Base-by-base conservation (phyloP, 2,888 invertebrate genomes). In the Orgyia antiqua region DNA sequence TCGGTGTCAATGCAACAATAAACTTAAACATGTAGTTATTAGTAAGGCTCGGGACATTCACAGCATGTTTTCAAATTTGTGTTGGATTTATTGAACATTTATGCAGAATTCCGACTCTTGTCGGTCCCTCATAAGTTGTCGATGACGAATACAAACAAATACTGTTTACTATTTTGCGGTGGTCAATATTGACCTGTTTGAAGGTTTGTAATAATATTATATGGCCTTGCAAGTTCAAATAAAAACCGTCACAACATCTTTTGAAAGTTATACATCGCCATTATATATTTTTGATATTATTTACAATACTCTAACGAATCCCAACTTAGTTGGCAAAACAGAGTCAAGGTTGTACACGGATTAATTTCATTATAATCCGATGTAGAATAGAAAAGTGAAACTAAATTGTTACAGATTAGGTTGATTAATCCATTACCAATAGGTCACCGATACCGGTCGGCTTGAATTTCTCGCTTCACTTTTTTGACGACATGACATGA, bases 1-100 rank as follows among this genome's bases (percentile, higher is more conserved):
- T 79, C 65, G 76, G 76, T 84, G 83, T 78, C 82, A 79, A 72
- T 73, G 72, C 67, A 74, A 75, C 72, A 76, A 79, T 82, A 79
- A 80, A 78, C 4, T 15, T 77, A 69, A 45, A 73, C 66, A 66
- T 74, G 59, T 52, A 71, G 73, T 73, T 76, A 73, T 74, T 72
- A 65, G 66, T 68, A 63, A 70, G 58, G 10, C 24, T 24, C 36
- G 46, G 20, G 32, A 39, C 38, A 40, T 46, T 42, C 42, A 51
- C 10, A 19, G 21, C 35, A 27, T 31, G 36, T 20, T 36, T 48
- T 61, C 52, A 42, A 47, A 58, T 64, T 64, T 64, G 58, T 63
- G 54, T 31, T 39, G 10, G 42, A 55, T 44, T 45, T 42, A 41
- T 57, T 52, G 48, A 57, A 53, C 46, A 47, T 55, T 59, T 49